Conservation (phyloP, 1,140 invertebrate genomes). For the Aphaenogaster floridana region DNA sequence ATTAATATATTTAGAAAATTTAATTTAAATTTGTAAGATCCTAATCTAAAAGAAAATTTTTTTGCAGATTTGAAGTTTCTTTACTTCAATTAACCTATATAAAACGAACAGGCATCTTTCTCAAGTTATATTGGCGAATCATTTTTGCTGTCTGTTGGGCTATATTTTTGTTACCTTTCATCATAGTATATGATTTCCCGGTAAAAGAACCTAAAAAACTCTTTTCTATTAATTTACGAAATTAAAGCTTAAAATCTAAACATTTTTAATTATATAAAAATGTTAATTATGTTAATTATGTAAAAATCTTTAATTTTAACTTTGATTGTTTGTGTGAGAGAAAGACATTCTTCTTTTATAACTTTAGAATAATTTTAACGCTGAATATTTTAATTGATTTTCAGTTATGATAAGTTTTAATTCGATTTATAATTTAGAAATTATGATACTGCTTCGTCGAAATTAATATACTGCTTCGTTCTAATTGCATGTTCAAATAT, state of each 20-base stretch:
- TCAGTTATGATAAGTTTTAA: not conserved
- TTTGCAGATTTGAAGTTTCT: not conserved
- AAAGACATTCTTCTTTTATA: slow-evolving; percentile 1
- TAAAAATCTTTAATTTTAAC: not conserved
- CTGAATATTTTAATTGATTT: not conserved
- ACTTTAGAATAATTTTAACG: not conserved
- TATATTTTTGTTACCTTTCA: slow-evolving; percentile 87
- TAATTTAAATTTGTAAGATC: not conserved
- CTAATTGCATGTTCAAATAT: not conserved
- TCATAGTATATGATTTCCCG: slow-evolving; percentile 85
- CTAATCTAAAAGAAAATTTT: not conserved
- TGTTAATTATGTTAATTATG: too few species aligned
- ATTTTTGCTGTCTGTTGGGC: slow-evolving; percentile 88
- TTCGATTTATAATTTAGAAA: not conserved
- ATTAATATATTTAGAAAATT: not conserved
- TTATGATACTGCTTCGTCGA: not conserved
- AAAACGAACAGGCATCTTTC: slow-evolving; percentile 38
- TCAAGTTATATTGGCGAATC: slow-evolving; percentile 87
- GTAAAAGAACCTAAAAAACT: slow-evolving; percentile 76
- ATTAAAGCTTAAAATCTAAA: not conserved
- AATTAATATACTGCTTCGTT: not conserved
- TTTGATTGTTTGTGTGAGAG: not conserved
- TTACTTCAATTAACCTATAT: slow-evolving; percentile 15
- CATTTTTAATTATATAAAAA: slow-evolving; percentile 5
- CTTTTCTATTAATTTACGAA: not conserved